phyloP scores from a whole-genome alignment of 2,113 vertebrate genomes.

The Trinectes maculatus region DNA sequence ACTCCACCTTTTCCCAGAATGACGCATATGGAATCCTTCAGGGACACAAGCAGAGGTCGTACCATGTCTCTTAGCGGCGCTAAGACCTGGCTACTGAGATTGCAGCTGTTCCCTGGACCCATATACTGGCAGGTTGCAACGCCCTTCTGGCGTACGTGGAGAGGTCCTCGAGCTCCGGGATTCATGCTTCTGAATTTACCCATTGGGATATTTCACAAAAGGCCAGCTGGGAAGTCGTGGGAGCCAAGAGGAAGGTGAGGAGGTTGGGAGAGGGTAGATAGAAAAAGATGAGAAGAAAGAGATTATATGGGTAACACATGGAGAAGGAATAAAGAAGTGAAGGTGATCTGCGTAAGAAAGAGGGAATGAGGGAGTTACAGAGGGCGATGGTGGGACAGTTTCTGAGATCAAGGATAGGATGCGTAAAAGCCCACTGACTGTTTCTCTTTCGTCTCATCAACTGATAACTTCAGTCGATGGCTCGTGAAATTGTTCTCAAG shows the following conservation, averaged over 20 bases:
- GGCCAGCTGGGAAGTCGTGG: conserved; percentile 59
- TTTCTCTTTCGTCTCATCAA: neutral
- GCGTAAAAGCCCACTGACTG: neutral
- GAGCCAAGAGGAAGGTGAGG: conserved; percentile 57
- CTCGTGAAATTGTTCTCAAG: neutral
- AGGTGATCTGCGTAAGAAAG: conserved; percentile 30
- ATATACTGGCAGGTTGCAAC: conserved; percentile 40
- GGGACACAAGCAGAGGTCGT: conserved; percentile 26
- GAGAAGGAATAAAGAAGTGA: conserved; percentile 33
- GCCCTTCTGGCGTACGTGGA: conserved; percentile 50
- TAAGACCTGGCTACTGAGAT: conserved; percentile 29
- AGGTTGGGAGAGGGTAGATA: conserved; percentile 43
- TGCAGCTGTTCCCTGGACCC: conserved; percentile 54
- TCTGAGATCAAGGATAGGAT: neutral
- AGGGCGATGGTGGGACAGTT: neutral
- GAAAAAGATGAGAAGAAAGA: conserved; percentile 28
- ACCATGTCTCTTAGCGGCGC: conserved; percentile 26
- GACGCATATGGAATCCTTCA: conserved; percentile 46
- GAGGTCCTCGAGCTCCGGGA: conserved; percentile 28
- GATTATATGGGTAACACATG: conserved; percentile 45
- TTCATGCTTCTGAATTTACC: conserved; percentile 58
- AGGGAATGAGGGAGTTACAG: neutral
- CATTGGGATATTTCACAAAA: conserved; percentile 68
- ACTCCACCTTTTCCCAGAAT: conserved; percentile 57
- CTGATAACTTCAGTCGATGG: no score